Conservation (phyloP, 1,140 invertebrate species). For the Euglossa dilemma region DNA sequence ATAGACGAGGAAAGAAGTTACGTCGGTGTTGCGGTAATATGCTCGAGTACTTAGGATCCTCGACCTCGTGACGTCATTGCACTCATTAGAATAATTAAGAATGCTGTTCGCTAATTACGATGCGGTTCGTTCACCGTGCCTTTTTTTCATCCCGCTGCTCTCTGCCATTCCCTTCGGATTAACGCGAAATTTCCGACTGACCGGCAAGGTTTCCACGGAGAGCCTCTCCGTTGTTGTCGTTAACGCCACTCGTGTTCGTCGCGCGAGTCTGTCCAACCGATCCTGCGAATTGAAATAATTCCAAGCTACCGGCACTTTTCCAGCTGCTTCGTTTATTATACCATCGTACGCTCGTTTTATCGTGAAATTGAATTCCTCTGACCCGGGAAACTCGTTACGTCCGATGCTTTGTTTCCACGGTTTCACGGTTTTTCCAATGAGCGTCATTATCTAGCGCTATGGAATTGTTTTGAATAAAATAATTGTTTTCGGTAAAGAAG, state of each 20-base stretch:
- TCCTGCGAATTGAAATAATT: background rate
- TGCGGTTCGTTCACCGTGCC: conserved; percentile 42
- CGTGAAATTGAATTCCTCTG: background rate
- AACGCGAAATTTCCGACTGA: background rate
- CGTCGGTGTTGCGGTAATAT: conserved; percentile 46
- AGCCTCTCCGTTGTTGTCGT: background rate
- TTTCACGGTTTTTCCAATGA: background rate
- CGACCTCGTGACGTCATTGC: conserved; percentile 67
- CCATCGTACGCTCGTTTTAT: background rate
- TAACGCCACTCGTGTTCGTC: background rate
- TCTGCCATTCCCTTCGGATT: too few relatives aligned
- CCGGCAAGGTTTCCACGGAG: background rate
- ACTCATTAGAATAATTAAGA: conserved; percentile 73
- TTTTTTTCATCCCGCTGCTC: conserved; percentile 15
- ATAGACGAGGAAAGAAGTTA: background rate
- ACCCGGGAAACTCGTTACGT: background rate
- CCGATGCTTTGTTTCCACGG: background rate
- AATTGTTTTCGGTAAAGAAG: background rate
- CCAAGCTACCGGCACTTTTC: background rate
- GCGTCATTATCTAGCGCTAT: background rate
- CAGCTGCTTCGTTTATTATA: too few relatives aligned
- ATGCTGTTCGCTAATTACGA: conserved; percentile 69
- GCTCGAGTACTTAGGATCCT: conserved; percentile 52
- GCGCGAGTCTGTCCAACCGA: too few relatives aligned
- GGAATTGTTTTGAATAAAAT: background rate